Evolutionary conservation across 2,797 vertebrate genomes (phyloP), one percentile per base, ranked within the genome.

Genomic region (Thaleichthys pacificus): DNA sequence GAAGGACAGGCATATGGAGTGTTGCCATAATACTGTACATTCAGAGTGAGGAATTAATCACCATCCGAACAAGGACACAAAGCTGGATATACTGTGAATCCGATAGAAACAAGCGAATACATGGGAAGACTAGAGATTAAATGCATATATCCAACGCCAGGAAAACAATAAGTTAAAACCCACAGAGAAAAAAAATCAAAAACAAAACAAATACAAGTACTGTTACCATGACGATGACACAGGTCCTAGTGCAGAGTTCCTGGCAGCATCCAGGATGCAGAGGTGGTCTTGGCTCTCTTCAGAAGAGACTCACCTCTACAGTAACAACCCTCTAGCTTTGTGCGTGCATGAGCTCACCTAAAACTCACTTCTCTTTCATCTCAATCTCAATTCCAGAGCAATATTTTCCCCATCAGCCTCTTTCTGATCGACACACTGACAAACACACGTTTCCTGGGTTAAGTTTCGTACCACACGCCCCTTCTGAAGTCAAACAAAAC

Each of bases 1-100:
- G 66, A 2, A 66, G 69, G 77, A 83, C 77, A 91, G 87, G 88
- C 87, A 90, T 84, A 89, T 87, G 5, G 76, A 83, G 74, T 42
- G 47, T 12, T 1, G n/a, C n/a, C 24, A 35, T 11, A 70, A 70
- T 28, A 76, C 28, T 72, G 42, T 61, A 80, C 71, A 78, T 84
- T 79, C 38, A 79, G 68, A 79, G 61, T 7, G n/a, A 66, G n/a
- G 4, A 62, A 62, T 19, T 56, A 0, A 35, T 62, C 68, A 57
- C 26, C 63, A 68, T 32, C 38, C 35, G 67, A 21, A 54, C 24
- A 42, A 57, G 56, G 42, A 73, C 67, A 69, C 0, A 1, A 35
- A 47, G 72, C 60, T 2, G 11, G 71, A 60, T 12, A 28, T 14
- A 70, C 58, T 69, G 67, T 30, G 58, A 73, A 73, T 68, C 67